Evolutionary conservation across 2,113 vertebrate species (phyloP), one percentile per base, ranked within the genome.

Genomic region (Lampris incognitus): DNA sequence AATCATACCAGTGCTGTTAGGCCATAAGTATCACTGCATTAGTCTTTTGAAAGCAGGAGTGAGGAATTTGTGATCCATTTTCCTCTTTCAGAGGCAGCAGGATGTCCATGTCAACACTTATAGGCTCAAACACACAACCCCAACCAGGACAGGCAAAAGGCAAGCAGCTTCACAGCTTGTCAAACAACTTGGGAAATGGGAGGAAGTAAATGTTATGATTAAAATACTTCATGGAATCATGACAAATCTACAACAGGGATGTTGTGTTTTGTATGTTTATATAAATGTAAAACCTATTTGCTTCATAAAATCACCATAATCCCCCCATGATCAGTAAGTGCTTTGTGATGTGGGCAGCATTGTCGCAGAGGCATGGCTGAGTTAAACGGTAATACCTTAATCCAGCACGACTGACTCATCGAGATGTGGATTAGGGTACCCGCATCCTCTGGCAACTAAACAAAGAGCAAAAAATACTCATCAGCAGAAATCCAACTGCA

Each of bases 351-450:
- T 82, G 86, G 85, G 85, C 58, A 74, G 64, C 75, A 79, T 87
- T 89, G 88, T 90, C 83, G 74, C 74, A 68, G 38, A 84, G 58
- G 72, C 67, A 51, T 64, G 62, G 62, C 79, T 74, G 74, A 69
- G 83, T 65, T 78, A 89, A 89, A 76, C 54, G 46, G 66, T 88
- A 87, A 87, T 83, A 69, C 83, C 6, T 41, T 91, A 93, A 92
- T 91, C 92, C 91, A 88, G 66, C 79, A 40, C 55, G 80, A 75
- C 90, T 92, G 92, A 92, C 82, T 93, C 88, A 92, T 82, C 66
- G 36, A 83, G 82, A 88, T 87, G 85, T 89, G 92, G 91, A 93
- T 93, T 93, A 91, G 50, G 59, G 62, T 68, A 48, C 77, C 24
- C 0, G 76, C 80, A 59, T 85, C 78, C 80, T 72, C 64, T 73